Evolutionary conservation across 1,140 invertebrate species (phyloP).

Genomic region (Adelges cooleyi): DNA sequence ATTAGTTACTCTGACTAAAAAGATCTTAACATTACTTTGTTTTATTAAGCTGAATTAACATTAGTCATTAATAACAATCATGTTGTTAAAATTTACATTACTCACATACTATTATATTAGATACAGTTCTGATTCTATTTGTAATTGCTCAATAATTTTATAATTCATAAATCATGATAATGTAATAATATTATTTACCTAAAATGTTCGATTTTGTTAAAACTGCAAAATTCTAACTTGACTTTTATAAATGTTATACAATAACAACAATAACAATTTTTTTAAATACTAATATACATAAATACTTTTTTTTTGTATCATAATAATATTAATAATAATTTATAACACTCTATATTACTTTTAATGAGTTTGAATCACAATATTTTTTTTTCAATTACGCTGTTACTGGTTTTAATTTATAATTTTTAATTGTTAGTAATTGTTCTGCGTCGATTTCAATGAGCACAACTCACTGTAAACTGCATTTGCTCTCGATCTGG

Average conservation of each 20-base stretch:
- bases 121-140: no score
- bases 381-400: background rate
- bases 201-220: no score
- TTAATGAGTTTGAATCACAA: conserved; percentile 5
- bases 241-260: conserved; percentile 24
- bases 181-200: background rate
- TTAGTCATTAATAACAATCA: no score
- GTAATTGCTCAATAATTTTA: no score
- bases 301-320: background rate
- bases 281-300: background rate
- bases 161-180: no score
- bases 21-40: no score
- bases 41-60: no score
- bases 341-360: conserved; percentile 7
- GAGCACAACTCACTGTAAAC: conserved; percentile 59
- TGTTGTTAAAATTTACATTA: no score
- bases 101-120: no score
- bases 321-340: background rate
- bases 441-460: background rate
- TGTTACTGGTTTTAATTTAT: conserved; percentile 5
- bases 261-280: conserved; percentile 28
- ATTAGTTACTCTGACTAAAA: no score
- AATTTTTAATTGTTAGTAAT: background rate
- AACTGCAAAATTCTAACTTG: conserved; percentile 14
- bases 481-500: conserved; percentile 87